A percentile compares a stretch with the other conserved stretches of the same genome.
Conservation (phyloP, 1,140 invertebrate species). For the Rhopalosiphum padi region DNA sequence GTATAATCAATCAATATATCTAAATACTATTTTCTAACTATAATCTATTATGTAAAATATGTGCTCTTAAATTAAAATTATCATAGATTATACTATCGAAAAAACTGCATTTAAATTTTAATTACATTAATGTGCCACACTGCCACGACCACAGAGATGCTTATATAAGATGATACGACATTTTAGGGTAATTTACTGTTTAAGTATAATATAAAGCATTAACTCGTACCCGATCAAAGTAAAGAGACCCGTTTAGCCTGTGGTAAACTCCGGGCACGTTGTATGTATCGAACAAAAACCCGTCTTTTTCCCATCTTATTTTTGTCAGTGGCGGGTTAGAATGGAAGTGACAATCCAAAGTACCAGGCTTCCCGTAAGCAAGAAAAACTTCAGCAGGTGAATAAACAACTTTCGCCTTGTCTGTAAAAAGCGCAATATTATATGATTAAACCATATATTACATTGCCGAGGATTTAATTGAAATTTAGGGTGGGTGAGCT, state of each 20-base stretch:
- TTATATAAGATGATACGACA: background rate
- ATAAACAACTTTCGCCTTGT: conserved; percentile 90
- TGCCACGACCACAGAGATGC: too few relatives aligned
- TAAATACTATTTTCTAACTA: too few relatives aligned
- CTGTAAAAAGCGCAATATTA: conserved; percentile 66
- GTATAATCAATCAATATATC: too few relatives aligned
- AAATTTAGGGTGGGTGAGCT: background rate
- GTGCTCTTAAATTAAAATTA: too few relatives aligned
- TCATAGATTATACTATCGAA: too few relatives aligned
- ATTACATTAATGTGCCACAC: too few relatives aligned
- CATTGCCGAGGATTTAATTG: background rate
- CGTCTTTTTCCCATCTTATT: conserved; percentile 92
- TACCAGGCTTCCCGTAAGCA: conserved; percentile 86
- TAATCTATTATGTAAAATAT: too few relatives aligned
- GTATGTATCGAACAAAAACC: conserved; percentile 89
- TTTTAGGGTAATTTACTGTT: background rate
- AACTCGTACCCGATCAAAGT: conserved; percentile 72
- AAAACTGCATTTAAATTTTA: too few relatives aligned
- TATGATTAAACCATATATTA: too few relatives aligned
- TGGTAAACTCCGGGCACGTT: conserved; percentile 87
- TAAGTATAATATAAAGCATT: too few relatives aligned
- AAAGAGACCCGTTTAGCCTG: conserved; percentile 85
- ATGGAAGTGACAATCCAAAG: conserved; percentile 90
- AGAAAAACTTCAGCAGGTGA: conserved; percentile 87
- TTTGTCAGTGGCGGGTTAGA: conserved; percentile 93